Conservation (phyloP, 64 coral and sea anemone genomes). For the Actinia equina region DNA sequence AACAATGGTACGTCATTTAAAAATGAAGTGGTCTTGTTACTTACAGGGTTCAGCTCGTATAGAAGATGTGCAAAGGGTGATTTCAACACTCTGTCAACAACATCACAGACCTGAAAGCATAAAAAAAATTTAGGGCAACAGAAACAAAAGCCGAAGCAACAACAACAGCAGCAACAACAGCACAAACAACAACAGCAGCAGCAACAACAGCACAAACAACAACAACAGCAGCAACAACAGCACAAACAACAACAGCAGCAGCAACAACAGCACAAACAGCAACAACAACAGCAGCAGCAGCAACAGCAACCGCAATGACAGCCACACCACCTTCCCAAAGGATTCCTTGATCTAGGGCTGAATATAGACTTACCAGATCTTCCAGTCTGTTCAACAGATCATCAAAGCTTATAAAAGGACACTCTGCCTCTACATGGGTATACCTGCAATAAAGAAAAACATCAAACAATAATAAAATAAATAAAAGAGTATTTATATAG, state of each 20-base stretch:
- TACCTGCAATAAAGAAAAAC: conserved; percentile 38
- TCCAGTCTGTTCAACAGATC: conserved; percentile 91
- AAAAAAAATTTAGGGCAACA: neutral
- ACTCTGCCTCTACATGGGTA: conserved; percentile 98
- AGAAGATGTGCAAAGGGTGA: conserved; percentile 80
- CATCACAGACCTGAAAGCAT: conserved; percentile 74
- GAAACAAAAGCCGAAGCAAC: too few relatives aligned
- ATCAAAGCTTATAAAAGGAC: conserved; percentile 93
- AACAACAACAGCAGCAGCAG: too few relatives aligned
- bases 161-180: neutral
- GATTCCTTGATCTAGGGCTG: too few relatives aligned
- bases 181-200: neutral
- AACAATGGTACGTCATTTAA: neutral
- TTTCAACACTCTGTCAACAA: conserved; percentile 84
- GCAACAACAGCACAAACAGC: too few relatives aligned
- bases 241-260: too few relatives aligned
- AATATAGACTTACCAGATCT: conserved; percentile 53
- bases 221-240: too few relatives aligned
- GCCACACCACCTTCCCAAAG: too few relatives aligned
- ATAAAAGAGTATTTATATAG: too few relatives aligned
- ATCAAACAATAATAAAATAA: too few relatives aligned
- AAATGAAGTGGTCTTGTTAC: neutral
- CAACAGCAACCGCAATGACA: too few relatives aligned
- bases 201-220: too few relatives aligned
- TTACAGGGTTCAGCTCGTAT: conserved; percentile 88